Base-by-base conservation (phyloP, 2,113 vertebrate genomes). In the Monopterus albus region DNA sequence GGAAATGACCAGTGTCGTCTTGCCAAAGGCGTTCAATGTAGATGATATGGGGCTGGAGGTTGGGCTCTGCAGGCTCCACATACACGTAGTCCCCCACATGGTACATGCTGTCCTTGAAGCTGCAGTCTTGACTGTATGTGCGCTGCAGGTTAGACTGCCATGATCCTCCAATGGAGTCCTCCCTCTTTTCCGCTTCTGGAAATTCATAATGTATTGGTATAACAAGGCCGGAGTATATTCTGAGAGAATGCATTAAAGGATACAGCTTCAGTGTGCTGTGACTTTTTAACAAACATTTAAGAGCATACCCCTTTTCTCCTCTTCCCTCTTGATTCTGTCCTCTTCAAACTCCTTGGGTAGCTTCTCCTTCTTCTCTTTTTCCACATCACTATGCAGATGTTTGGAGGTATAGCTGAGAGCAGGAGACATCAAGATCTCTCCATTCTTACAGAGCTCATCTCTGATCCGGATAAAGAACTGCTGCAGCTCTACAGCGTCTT, bases 41-140 rank as follows among this genome's bases (percentile, higher is more conserved):
- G 84, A 99, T 98, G 4, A 99, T 99, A 58, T 99, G 98, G 14
- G 97, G 97, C 28, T 96, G 96, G 29, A 99, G 87, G 84, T 94
- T 97, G 26, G 95, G 88, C 73, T 99, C 96, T 4, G 97, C 95
- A 25, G 98, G 97, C 79, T 98, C 97, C 87, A 99, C 97, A 1
- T 98, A 99, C 13, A 99, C 98, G 1, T 97, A 98, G 58, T 99
- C 98, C 39, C 98, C 98, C 60, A 99, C 97, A 0, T 97, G 96
- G 86, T 99, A 99, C 96, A 96, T 98, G 79, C 95, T 98, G 84
- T 99, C 96, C 85, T 97, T 97, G 90, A 99, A 99, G 92, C 97
- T 98, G 93, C 98, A 99, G 85, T 98, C 97, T 85, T 99, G 98
- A 79, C 97, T 98, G 81, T 98, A 99, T 6, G 96, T 99, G 18